Evolutionary conservation across 1,140 invertebrate species (phyloP).

Genomic region (Phthorimaea operculella): DNA sequence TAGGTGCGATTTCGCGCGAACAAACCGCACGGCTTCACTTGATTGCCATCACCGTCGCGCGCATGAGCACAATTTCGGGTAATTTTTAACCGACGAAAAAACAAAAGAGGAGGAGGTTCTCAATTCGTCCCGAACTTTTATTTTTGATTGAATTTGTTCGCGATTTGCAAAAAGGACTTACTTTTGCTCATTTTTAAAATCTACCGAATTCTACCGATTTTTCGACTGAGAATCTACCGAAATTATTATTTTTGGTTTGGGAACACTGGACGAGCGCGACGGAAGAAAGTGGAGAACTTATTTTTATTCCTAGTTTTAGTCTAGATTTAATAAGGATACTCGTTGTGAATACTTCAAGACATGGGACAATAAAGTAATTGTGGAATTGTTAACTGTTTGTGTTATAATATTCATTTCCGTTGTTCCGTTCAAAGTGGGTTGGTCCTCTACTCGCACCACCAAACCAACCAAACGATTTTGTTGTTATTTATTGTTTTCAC

Average conservation of each 20-base stretch:
- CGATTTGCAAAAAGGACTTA: background rate
- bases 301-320: constrained; percentile 20
- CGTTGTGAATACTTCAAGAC: constrained; percentile 28
- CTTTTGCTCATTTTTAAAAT: too few species aligned
- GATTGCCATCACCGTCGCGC: too few species aligned
- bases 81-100: too few species aligned
- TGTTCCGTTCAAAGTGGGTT: background rate
- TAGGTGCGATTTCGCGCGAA: too few species aligned
- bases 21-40: too few species aligned
- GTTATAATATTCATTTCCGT: constrained; percentile 26
- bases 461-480: constrained; percentile 15
- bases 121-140: too few species aligned
- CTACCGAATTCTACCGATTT: too few species aligned
- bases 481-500: constrained; percentile 32
- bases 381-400: constrained; percentile 32
- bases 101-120: too few species aligned
- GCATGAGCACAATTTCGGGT: too few species aligned
- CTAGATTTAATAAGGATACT: constrained; percentile 15
- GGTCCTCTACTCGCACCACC: constrained; percentile 5
- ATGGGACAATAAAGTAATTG: constrained; percentile 31
- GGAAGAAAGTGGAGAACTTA: constrained; percentile 7
- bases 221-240: too few species aligned
- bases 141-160: constrained; percentile 4
- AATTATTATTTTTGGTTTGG: too few species aligned
- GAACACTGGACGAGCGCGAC: too few species aligned